Percentiles rank a stretch among this genome's conserved stretches.
Conservation (phyloP, 2,888 invertebrate species). For the Biston stratarius region DNA sequence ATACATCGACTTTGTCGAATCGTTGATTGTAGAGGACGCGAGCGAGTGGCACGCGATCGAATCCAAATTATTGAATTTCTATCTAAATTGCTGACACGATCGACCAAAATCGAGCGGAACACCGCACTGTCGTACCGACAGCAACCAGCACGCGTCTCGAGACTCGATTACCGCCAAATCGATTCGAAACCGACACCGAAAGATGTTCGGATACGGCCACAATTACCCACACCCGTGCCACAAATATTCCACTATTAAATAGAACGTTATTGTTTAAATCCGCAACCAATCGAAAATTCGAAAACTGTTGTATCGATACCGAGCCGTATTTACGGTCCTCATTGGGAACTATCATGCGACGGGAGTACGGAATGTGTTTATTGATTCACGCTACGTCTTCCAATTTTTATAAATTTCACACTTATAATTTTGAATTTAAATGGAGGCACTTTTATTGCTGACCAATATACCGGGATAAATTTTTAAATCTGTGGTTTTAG, state of each 20-base stretch:
- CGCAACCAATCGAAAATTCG: slow-evolving; percentile 82
- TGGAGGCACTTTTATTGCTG: slow-evolving; percentile 42
- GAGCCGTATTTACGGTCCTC: slow-evolving; percentile 69
- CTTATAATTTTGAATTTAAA: slow-evolving; percentile 58
- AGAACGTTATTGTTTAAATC: slow-evolving; percentile 85
- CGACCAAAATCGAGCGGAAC: slow-evolving; percentile 74
- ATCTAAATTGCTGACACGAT: slow-evolving; percentile 63
- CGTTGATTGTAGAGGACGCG: slow-evolving; percentile 68
- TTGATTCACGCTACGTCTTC: slow-evolving; percentile 75
- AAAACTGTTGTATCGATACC: slow-evolving; percentile 75
- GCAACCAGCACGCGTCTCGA: slow-evolving; percentile 76
- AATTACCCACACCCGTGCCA: slow-evolving; percentile 69
- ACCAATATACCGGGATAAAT: slow-evolving; percentile 41
- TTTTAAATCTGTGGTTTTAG: slow-evolving; percentile 27
- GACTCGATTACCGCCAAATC: slow-evolving; percentile 65
- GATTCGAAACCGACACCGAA: slow-evolving; percentile 61
- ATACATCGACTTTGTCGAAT: slow-evolving; percentile 66
- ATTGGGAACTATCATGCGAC: slow-evolving; percentile 78
- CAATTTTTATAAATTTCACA: slow-evolving; percentile 69
- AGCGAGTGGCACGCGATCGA: slow-evolving; percentile 68
- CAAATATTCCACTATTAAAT: slow-evolving; percentile 79
- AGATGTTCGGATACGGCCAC: slow-evolving; percentile 46
- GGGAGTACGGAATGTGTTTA: slow-evolving; percentile 77
- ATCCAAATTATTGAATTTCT: slow-evolving; percentile 60
- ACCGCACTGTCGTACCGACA: slow-evolving; percentile 51